A percentile compares a stretch with the other conserved stretches of the same genome.
Conservation (phyloP, 2,113 vertebrate species). For the Gopherus evgoodei region DNA sequence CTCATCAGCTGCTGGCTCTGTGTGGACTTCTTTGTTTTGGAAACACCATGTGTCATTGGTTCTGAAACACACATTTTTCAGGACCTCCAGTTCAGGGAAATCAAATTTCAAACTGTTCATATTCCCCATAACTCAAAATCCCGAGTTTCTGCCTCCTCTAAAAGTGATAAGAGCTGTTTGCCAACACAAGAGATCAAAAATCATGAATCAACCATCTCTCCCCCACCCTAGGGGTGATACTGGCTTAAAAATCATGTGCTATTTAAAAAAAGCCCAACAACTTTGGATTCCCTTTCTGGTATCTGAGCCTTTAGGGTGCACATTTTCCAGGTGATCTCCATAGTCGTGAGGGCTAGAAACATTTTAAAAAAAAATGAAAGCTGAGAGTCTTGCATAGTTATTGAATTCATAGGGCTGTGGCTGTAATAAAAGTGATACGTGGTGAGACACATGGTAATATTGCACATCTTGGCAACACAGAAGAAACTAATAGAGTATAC, state of each 20-base stretch:
- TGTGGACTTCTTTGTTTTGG: background rate
- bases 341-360: background rate
- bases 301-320: accelerated
- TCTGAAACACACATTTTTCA: background rate
- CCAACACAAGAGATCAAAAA: background rate
- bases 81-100: background rate
- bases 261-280: background rate
- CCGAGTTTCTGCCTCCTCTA: accelerated
- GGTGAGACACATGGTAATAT: background rate
- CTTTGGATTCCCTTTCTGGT: accelerated
- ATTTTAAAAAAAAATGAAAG: background rate
- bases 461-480: background rate
- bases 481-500: background rate
- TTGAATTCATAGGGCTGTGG: background rate
- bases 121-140: background rate
- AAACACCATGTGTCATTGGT: background rate
- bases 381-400: background rate
- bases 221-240: background rate
- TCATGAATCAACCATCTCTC: background rate
- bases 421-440: background rate
- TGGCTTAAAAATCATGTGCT: background rate
- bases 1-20: background rate
- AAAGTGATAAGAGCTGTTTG: accelerated
- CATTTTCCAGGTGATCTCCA: background rate
- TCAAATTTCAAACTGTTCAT: background rate